Evolutionary conservation across 2,888 invertebrate species (phyloP).

Genomic region (Synanthedon myopaeformis): DNA sequence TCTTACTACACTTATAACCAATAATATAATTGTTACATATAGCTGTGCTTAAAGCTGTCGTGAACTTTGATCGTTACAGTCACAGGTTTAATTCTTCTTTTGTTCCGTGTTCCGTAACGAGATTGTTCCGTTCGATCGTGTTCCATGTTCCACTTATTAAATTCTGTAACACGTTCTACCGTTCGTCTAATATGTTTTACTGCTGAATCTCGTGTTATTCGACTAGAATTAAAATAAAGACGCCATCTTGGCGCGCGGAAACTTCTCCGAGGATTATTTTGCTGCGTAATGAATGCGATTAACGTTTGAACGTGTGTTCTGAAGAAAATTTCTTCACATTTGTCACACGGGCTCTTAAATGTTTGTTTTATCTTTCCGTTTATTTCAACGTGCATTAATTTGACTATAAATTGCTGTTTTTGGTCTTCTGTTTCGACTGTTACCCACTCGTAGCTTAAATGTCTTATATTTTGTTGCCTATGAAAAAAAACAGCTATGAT

Average conservation of each 20-base stretch:
- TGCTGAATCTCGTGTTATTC: constrained; percentile 22
- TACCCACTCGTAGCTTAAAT: no score
- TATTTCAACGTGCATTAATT: no score
- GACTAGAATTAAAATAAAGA: constrained; percentile 36
- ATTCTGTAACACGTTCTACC: constrained; percentile 30
- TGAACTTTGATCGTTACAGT: constrained; percentile 14
- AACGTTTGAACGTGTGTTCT: constrained; percentile 9
- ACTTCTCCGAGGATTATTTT: constrained; percentile 31
- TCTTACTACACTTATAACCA: no score
- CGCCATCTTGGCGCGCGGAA: constrained; percentile 31
- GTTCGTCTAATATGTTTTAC: constrained; percentile 32
- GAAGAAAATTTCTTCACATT: constrained; percentile 28
- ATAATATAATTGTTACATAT: background rate
- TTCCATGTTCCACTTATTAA: constrained; percentile 26
- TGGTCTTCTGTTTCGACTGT: no score
- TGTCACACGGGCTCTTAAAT: constrained; percentile 13
- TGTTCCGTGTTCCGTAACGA: constrained; percentile 8
- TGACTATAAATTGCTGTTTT: no score
- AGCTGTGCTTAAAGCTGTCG: background rate
- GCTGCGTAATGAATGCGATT: constrained; percentile 28
- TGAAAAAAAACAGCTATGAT: no score
- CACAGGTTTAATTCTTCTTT: constrained; percentile 6
- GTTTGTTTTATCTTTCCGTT: background rate
- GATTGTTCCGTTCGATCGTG: constrained; percentile 12
- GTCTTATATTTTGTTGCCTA: no score